These are phyloP conservation scores for Mesaphorura yosii DNA, from an alignment of 1,140 invertebrate species.

Conservation along the genomic window DNA sequence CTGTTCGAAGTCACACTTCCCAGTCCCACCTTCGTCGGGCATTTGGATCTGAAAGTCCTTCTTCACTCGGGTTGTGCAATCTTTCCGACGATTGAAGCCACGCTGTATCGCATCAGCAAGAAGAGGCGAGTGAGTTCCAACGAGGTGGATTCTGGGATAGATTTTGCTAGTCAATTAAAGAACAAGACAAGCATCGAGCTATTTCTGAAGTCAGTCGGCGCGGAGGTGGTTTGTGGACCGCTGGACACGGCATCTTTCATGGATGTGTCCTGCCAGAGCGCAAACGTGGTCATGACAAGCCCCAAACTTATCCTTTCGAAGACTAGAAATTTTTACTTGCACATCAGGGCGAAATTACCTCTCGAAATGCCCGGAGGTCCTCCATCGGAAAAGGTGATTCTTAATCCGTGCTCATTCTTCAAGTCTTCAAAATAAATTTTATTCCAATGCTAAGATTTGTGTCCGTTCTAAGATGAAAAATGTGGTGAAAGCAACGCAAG, in stretches of 20 bases:
- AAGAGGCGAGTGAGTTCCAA: too few relatives aligned
- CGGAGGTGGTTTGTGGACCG: slow-evolving; percentile 78
- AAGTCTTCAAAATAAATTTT: too few relatives aligned
- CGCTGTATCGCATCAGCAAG: slow-evolving; percentile 40
- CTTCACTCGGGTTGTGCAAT: slow-evolving; percentile 56
- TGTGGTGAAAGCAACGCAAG: too few relatives aligned
- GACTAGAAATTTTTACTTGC: slow-evolving; percentile 66
- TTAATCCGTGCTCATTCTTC: too few relatives aligned
- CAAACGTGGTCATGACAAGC: slow-evolving; percentile 71
- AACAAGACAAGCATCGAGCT: slow-evolving; percentile 68
- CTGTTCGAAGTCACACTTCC: slow-evolving; percentile 77
- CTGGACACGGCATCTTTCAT: slow-evolving; percentile 64
- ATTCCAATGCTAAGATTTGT: too few relatives aligned
- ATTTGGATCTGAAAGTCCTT: slow-evolving; percentile 75
- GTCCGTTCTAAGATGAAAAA: too few relatives aligned
- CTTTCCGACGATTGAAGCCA: slow-evolving; percentile 58
- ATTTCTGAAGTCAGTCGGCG: slow-evolving; percentile 72
- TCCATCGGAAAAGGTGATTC: too few relatives aligned
- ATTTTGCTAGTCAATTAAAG: slow-evolving; percentile 35
- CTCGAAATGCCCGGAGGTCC: slow-evolving; percentile 8
- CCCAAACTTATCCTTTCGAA: slow-evolving; percentile 66
- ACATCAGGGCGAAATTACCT: slow-evolving; percentile 62
- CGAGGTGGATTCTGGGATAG: slow-evolving; percentile 13
- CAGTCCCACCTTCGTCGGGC: slow-evolving; percentile 55
- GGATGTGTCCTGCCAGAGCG: slow-evolving; percentile 69